Conservation (phyloP, 2,888 invertebrate genomes). For the Beris chalybata region DNA sequence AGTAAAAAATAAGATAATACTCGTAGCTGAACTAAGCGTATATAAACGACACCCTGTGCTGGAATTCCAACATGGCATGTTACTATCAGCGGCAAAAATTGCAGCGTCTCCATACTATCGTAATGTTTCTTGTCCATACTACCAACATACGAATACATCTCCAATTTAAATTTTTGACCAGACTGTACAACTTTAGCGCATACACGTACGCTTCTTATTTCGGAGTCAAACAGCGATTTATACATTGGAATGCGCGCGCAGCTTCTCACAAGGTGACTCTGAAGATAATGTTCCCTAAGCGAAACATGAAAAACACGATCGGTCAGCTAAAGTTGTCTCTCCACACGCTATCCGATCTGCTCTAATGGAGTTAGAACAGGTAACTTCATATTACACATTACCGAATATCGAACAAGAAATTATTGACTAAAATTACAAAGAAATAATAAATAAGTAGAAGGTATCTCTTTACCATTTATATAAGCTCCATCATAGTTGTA, state of each 20-base stretch:
- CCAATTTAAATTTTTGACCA: no score
- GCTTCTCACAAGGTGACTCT: slow-evolving; percentile 26
- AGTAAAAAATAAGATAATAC: no score
- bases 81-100: slow-evolving; percentile 29
- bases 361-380: no score
- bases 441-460: no score
- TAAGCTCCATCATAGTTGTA: no score
- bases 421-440: no score
- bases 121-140: not conserved
- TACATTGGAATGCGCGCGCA: slow-evolving; percentile 33
- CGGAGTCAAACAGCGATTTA: slow-evolving; percentile 26
- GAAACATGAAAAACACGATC: no score
- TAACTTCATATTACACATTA: no score
- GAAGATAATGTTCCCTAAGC: not conserved
- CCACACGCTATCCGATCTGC: no score
- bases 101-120: slow-evolving; percentile 1
- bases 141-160: not conserved
- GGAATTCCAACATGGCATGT: slow-evolving; percentile 35
- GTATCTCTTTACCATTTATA: no score
- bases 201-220: slow-evolving; percentile 17
- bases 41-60: slow-evolving; percentile 28
- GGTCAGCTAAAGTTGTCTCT: no score
- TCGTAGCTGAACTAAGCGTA: not conserved
- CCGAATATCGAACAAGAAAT: no score
- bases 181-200: slow-evolving; percentile 8